Base-by-base conservation (phyloP, 64 coral and sea anemone species). In the Stichodactyla mertensii region DNA sequence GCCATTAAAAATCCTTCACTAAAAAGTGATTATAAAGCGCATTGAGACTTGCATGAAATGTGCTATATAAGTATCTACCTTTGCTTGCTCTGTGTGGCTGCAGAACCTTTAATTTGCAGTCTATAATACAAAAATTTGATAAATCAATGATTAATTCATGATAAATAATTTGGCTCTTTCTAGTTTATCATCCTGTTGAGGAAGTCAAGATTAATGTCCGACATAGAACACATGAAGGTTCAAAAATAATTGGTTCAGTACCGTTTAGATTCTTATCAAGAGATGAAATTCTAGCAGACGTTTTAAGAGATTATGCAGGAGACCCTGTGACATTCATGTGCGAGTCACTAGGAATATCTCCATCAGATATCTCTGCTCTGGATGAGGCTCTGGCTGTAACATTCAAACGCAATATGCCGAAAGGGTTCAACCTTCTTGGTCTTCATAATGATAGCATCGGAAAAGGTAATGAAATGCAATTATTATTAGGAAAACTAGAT, bases 251-350 rank as follows among this genome's bases (percentile, higher is more conserved):
- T 28, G 90, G 90, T 28, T 54, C 54, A 11, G 51, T 71, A 6
- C 64, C 10, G 5, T 87, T 92, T 87, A 85, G 87, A 60, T 92
- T 92, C 61, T 51, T 83, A 10, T 87, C 90, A 83, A 82, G 85
- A 61, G 80, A 69, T 56, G 80, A 87, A 51, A 71, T 80, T 20
- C 45, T 92, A 55, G 79, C 86, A 9, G 52, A 86, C 79, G 52
- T 92, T 58, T 77, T 92, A 18, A 53, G 71, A 51, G 64, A 15
- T 51, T 81, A 81, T 20, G 60, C 85, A 64, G 74, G 79, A 52
- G 84, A 87, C 86, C 84, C 90, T 60, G 61, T 92, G 2, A 87
- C 20, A 60, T 92, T 92, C 31, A 92, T 92, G 90, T 92, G 90
- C 60, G 90, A 92, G 61, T 77, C 90, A 10, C 85, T 92, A 10